Evolutionary conservation across 2,113 vertebrate genomes (phyloP).

Genomic region (Chascanopsetta lugubris): DNA sequence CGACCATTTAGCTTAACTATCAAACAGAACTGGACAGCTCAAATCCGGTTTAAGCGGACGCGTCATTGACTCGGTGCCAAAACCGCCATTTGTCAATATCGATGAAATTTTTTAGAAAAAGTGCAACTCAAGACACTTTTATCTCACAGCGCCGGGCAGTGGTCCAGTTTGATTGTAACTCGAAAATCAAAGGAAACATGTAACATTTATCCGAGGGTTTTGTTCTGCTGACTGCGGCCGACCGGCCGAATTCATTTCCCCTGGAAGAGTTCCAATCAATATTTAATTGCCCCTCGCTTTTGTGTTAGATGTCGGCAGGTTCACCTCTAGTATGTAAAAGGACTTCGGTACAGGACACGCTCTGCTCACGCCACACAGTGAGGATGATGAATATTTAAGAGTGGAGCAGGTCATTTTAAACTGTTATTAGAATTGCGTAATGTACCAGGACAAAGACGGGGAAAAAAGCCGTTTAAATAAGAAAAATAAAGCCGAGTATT

Average conservation of each 20-base stretch:
- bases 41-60: slow-evolving; percentile 27
- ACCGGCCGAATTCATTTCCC: slow-evolving; percentile 31
- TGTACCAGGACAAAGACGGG: too few species aligned
- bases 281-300: slow-evolving; percentile 54
- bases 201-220: slow-evolving; percentile 45
- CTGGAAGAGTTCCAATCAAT: slow-evolving; percentile 48
- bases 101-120: slow-evolving; percentile 16
- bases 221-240: slow-evolving; percentile 47
- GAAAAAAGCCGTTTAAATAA: not conserved
- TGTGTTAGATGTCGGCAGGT: slow-evolving; percentile 37
- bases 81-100: slow-evolving; percentile 13
- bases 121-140: slow-evolving; percentile 8
- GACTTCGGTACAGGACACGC: slow-evolving; percentile 33
- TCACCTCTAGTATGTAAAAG: slow-evolving; percentile 44
- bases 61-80: slow-evolving; percentile 11
- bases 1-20: not conserved
- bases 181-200: slow-evolving; percentile 43
- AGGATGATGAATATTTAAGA: slow-evolving; percentile 31
- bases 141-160: slow-evolving; percentile 11
- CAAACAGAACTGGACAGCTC: slow-evolving; percentile 13
- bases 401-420: not conserved
- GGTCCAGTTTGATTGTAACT: not conserved
- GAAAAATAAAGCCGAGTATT: not conserved
- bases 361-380: not conserved
- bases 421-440: not conserved